These are phyloP conservation scores for Tiliacea citrago DNA, from an alignment of 2,888 invertebrate genomes.

Conservation along the genomic window DNA sequence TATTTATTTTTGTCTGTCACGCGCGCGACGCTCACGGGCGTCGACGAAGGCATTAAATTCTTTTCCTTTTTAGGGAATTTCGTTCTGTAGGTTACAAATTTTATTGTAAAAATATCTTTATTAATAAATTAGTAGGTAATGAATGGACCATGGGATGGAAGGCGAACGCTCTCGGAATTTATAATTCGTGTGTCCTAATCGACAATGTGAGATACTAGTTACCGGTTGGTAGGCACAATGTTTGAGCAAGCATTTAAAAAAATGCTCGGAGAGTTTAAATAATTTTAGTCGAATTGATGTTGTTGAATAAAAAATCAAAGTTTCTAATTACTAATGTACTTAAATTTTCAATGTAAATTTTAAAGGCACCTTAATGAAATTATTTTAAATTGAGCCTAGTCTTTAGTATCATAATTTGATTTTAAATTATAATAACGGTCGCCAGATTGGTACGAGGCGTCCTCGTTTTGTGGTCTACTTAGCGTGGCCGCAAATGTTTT, in stretches of 20 bases:
- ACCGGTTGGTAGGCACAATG: constrained; percentile 87
- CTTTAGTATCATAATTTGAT: constrained; percentile 88
- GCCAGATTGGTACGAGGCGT: constrained; percentile 72
- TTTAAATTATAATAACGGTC: constrained; percentile 77
- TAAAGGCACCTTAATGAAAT: constrained; percentile 86
- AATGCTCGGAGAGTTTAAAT: constrained; percentile 86
- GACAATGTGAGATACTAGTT: constrained; percentile 82
- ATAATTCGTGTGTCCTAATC: constrained; percentile 82
- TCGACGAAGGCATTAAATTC: constrained; percentile 65
- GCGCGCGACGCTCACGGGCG: constrained; percentile 67
- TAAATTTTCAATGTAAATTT: constrained; percentile 89
- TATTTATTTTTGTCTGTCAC: constrained; percentile 86
- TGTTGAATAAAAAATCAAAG: constrained; percentile 89
- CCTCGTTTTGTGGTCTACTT: constrained; percentile 38
- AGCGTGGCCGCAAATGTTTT: constrained; percentile 49
- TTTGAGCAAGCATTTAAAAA: constrained; percentile 90
- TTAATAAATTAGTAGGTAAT: constrained; percentile 84
- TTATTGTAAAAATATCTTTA: constrained; percentile 88
- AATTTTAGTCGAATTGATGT: constrained; percentile 90
- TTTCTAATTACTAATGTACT: constrained; percentile 90
- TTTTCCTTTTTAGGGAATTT: constrained; percentile 88
- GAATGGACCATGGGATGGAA: constrained; percentile 88
- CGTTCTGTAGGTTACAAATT: constrained; percentile 90
- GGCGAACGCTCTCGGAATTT: constrained; percentile 88
- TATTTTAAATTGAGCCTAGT: constrained; percentile 89